phyloP scores from a whole-genome alignment of 2,113 vertebrate species.

The Misgurnus mizolepis region DNA sequence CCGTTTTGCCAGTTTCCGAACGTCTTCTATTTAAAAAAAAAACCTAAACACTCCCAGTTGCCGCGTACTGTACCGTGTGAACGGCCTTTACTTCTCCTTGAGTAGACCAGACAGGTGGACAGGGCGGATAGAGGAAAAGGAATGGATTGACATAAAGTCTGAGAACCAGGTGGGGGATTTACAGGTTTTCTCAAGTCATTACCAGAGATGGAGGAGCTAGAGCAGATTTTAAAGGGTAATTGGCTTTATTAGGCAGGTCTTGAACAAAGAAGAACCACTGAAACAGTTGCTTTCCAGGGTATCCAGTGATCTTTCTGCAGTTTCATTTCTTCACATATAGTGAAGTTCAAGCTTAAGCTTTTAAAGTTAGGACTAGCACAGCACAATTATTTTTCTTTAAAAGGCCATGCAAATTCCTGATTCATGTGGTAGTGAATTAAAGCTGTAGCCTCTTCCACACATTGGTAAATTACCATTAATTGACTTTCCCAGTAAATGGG shows the following conservation, averaged over 20 bases:
- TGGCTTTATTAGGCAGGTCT: slow-evolving; percentile 42
- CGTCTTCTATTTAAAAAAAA: no score
- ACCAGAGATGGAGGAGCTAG: slow-evolving; percentile 13
- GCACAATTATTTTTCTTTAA: slow-evolving; percentile 2
- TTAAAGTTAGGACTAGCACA: not conserved
- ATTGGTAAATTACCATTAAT: no score
- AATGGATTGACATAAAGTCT: slow-evolving; percentile 23
- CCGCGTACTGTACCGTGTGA: no score
- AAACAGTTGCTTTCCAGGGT: not conserved
- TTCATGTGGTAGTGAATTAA: not conserved
- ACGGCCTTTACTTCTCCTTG: not conserved
- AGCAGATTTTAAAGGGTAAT: slow-evolving; percentile 43
- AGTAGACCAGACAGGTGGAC: not conserved
- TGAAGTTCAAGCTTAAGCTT: slow-evolving; percentile 15
- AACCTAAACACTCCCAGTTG: no score
- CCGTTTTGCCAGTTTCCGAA: no score
- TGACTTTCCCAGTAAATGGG: no score
- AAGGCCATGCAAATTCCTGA: not conserved
- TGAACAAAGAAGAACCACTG: slow-evolving; percentile 9
- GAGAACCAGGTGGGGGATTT: slow-evolving; percentile 28
- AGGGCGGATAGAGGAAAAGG: not conserved
- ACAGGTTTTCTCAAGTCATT: slow-evolving; percentile 35
- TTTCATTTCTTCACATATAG: slow-evolving; percentile 32
- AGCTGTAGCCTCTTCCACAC: not conserved
- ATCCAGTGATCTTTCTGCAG: not conserved